Evolutionary conservation across 2,888 invertebrate genomes (phyloP).

Genomic region (Lasioglossum calceatum): DNA sequence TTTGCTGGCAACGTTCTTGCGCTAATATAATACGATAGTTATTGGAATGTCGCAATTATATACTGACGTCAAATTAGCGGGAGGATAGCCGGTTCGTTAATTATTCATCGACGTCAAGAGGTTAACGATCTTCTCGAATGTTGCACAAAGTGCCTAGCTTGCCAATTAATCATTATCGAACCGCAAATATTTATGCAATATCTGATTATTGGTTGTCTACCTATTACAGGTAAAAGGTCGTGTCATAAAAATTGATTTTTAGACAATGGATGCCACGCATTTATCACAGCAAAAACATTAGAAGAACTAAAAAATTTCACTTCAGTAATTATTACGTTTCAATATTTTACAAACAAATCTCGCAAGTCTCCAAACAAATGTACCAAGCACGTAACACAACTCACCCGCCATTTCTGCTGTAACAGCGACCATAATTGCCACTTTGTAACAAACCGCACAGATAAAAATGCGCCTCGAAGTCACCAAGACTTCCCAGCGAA

Average conservation of each 20-base stretch:
- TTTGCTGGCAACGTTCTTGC: neutral
- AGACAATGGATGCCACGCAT: no score
- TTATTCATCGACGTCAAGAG: neutral
- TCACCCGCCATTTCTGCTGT: neutral
- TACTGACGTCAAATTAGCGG: neutral
- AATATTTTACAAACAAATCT: neutral
- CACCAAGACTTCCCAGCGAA: neutral
- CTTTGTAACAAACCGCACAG: neutral
- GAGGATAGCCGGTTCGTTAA: neutral
- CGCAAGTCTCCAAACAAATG: neutral
- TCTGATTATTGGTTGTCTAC: no score
- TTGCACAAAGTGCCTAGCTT: neutral
- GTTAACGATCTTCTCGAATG: neutral
- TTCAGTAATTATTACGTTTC: neutral
- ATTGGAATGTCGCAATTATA: neutral
- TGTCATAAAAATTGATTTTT: neutral
- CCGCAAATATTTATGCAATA: neutral
- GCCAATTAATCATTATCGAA: neutral
- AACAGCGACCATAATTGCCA: neutral
- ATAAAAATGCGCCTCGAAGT: neutral
- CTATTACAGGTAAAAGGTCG: no score
- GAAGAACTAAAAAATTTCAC: no score
- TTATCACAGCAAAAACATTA: no score
- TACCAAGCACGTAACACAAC: neutral
- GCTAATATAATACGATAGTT: neutral